Conservation (phyloP, 2,797 vertebrate genomes). For the Odontamblyopus lacepedii region DNA sequence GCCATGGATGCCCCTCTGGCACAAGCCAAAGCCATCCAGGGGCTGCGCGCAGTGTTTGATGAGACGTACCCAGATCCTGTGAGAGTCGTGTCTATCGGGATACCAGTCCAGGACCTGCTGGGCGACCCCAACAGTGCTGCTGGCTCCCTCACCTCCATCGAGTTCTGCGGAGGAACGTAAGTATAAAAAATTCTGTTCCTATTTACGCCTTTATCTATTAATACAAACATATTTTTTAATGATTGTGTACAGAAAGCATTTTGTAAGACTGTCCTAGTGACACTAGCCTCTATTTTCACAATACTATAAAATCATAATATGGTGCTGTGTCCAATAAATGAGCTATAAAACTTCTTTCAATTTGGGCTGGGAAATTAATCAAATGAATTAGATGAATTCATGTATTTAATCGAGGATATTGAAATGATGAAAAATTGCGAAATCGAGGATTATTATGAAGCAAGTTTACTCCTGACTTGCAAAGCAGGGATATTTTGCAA, state of each 20-base stretch:
- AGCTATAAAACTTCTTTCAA: no score
- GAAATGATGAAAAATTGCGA: no score
- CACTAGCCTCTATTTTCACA: no score
- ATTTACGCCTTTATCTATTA: background rate
- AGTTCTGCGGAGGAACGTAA: conserved; percentile 98
- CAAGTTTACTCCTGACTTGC: no score
- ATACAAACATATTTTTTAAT: background rate
- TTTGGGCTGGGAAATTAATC: no score
- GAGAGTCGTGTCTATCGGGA: conserved; percentile 91
- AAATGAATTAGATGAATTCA: no score
- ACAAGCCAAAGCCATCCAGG: conserved; percentile 94
- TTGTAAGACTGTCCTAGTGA: background rate
- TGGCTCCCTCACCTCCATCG: conserved; percentile 89
- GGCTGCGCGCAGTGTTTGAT: conserved; percentile 94
- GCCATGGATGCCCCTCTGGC: conserved; percentile 88
- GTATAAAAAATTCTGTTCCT: conserved; percentile 37
- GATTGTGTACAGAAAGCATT: background rate
- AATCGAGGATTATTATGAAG: no score
- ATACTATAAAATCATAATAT: no score
- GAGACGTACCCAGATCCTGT: conserved; percentile 98
- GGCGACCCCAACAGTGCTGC: conserved; percentile 87
- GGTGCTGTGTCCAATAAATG: no score
- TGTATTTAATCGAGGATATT: no score
- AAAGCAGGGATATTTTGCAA: no score
- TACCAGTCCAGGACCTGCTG: conserved; percentile 88